Evolutionary conservation across 2,888 invertebrate genomes (phyloP).

Genomic region (Hyles lineata): DNA sequence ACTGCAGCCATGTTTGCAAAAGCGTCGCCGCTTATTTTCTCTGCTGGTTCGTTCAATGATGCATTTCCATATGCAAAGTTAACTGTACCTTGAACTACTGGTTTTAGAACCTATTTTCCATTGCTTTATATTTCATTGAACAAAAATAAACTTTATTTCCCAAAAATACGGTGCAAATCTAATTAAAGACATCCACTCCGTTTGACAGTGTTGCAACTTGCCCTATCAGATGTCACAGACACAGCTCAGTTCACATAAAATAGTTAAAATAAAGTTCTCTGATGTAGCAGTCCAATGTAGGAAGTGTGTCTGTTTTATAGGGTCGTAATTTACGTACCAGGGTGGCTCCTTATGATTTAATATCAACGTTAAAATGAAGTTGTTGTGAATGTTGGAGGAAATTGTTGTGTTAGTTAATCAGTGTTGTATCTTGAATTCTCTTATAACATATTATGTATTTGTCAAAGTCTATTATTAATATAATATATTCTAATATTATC

Average conservation of each 20-base stretch:
- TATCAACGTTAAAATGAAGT: slow-evolving; percentile 33
- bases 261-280: slow-evolving; percentile 74
- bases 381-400: background rate
- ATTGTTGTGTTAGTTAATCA: background rate
- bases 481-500: too few relatives aligned
- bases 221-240: slow-evolving; percentile 74
- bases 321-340: slow-evolving; percentile 54
- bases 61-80: slow-evolving; percentile 51
- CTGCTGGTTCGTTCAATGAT: slow-evolving; percentile 45
- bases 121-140: slow-evolving; percentile 33
- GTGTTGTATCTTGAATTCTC: background rate
- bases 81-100: slow-evolving; percentile 57
- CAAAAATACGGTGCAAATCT: slow-evolving; percentile 49
- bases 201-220: slow-evolving; percentile 66
- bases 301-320: slow-evolving; percentile 65
- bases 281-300: slow-evolving; percentile 61
- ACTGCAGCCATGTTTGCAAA: slow-evolving; percentile 56
- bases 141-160: slow-evolving; percentile 44
- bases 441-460: too few relatives aligned
- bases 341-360: slow-evolving; percentile 56
- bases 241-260: slow-evolving; percentile 67
- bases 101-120: slow-evolving; percentile 58
- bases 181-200: slow-evolving; percentile 47
- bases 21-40: slow-evolving; percentile 61
- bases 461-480: too few relatives aligned